phyloP scores from a whole-genome alignment of 2,888 invertebrate species.

The Marasmarcha lunaedactyla region DNA sequence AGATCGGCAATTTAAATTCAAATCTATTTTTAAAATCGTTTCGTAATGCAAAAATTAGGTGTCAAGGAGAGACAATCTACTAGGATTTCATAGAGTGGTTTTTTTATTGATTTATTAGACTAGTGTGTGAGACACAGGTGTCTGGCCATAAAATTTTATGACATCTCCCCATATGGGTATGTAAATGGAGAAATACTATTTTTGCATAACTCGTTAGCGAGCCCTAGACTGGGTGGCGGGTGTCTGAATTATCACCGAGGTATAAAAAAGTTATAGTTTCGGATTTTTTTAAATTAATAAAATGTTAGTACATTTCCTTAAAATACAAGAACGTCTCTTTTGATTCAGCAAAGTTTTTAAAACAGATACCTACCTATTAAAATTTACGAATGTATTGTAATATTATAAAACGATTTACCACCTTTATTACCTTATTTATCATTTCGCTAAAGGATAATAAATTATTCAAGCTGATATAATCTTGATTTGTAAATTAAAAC shows the following conservation, averaged over 20 bases:
- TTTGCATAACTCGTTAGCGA: conserved; percentile 35
- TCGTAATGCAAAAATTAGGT: conserved; percentile 18
- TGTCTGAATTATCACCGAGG: not conserved
- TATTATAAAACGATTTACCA: not conserved
- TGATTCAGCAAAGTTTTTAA: too few species aligned
- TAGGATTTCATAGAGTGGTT: conserved; percentile 33
- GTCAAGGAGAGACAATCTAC: conserved; percentile 27
- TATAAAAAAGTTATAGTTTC: too few species aligned
- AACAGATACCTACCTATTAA: too few species aligned
- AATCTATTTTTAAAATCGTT: not conserved
- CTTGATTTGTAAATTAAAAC: not conserved
- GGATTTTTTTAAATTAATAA: too few species aligned
- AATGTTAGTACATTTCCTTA: too few species aligned
- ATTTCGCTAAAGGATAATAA: not conserved
- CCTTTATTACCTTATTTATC: not conserved
- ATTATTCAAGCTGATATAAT: not conserved
- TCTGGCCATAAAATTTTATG: conserved; percentile 61
- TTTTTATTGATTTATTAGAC: conserved; percentile 45
- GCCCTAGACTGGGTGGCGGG: conserved; percentile 62
- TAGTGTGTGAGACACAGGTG: conserved; percentile 50
- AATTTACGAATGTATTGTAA: too few species aligned
- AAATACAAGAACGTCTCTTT: too few species aligned
- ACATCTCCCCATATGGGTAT: conserved; percentile 48
- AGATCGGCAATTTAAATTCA: not conserved
- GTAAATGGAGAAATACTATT: conserved; percentile 36